These are phyloP conservation scores for Zeugodacus cucurbitae DNA, from an alignment of 1,140 invertebrate genomes.

Conservation along the genomic window DNA sequence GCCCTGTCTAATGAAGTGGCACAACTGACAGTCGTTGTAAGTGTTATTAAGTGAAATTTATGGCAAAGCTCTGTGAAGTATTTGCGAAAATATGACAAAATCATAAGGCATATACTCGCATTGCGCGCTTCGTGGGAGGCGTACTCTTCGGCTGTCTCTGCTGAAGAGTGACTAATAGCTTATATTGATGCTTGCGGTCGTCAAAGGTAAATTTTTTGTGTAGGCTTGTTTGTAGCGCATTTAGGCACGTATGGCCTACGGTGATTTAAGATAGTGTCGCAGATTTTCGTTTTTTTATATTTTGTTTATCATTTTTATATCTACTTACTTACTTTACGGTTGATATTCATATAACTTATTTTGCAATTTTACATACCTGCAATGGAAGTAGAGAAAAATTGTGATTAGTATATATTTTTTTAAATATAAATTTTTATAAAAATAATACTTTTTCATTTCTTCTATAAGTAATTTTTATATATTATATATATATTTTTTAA, in stretches of 20 bases:
- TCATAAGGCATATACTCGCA: background rate
- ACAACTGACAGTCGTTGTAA: constrained; percentile 21
- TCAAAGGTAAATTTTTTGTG: background rate
- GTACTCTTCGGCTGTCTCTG: background rate
- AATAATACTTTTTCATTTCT: background rate
- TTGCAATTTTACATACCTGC: background rate
- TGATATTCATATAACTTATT: background rate
- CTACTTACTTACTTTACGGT: background rate
- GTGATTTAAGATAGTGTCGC: no score
- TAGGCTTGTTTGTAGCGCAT: background rate
- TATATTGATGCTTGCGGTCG: background rate
- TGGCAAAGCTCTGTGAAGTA: background rate
- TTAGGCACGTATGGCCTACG: background rate
- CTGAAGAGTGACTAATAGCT: background rate
- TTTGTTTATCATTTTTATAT: background rate
- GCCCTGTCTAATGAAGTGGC: constrained; percentile 20
- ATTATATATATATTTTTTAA: background rate
- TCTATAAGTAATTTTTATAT: background rate
- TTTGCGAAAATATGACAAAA: background rate
- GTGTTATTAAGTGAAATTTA: constrained; percentile 31
- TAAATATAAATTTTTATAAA: background rate
- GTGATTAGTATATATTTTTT: background rate
- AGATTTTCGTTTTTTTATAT: background rate
- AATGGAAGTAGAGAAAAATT: background rate
- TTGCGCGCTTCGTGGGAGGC: background rate